Percentiles rank a stretch among this genome's conserved stretches.
Evolutionary conservation across 1,140 invertebrate genomes (phyloP).

Genomic region (Colletes latitarsis): DNA sequence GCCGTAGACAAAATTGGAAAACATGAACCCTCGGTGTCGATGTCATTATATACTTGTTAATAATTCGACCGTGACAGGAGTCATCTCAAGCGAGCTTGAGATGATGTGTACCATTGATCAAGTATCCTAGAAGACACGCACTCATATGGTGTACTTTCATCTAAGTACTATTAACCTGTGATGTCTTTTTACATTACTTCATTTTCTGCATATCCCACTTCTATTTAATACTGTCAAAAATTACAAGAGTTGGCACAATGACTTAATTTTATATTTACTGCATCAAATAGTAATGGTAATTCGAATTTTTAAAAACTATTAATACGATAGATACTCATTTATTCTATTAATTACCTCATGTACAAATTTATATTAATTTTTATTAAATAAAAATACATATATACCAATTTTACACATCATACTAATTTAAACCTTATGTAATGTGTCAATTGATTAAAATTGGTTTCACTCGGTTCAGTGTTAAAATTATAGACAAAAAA

Average conservation of each 20-base stretch:
- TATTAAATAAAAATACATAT: constrained; percentile 15
- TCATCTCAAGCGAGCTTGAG: constrained; percentile 5
- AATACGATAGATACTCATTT: not conserved
- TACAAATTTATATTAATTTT: constrained; percentile 3
- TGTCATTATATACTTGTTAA: constrained; percentile 51
- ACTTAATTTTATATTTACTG: constrained; percentile 16
- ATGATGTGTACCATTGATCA: constrained; percentile 40
- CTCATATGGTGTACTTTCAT: constrained; percentile 19
- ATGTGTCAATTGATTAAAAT: too few species aligned
- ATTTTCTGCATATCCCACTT: too few species aligned
- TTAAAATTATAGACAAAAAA: too few species aligned
- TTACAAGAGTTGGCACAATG: constrained; percentile 13
- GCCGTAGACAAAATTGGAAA: constrained; percentile 12
- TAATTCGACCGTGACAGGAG: constrained; percentile 44
- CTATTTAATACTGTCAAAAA: constrained; percentile 2
- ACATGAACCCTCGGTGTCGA: constrained; percentile 3
- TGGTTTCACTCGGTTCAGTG: too few species aligned
- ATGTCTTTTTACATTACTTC: not conserved
- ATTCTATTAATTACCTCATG: not conserved
- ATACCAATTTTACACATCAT: not conserved
- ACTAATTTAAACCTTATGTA: not conserved
- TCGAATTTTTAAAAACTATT: not conserved
- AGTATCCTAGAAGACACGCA: constrained; percentile 41
- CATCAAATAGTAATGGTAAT: constrained; percentile 9
- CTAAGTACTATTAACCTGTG: constrained; percentile 4